Evolutionary conservation across 2,113 vertebrate genomes (phyloP).

Genomic region (Ursus arctos): DNA sequence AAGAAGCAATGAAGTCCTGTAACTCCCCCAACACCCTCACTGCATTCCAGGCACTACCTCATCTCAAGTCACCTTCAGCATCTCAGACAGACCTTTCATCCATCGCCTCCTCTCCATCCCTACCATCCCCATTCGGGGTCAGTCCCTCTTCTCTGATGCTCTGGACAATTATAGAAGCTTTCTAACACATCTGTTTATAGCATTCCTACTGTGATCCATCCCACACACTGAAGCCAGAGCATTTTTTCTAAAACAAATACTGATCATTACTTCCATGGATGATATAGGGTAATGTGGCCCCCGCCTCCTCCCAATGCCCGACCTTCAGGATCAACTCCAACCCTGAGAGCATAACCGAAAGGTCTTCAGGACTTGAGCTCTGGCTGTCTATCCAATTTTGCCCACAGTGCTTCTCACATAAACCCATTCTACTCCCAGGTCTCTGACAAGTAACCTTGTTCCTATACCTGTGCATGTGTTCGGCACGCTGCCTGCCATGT

Average conservation of each 20-base stretch:
- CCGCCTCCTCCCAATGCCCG: neutral
- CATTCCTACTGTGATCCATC: neutral
- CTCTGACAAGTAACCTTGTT: neutral
- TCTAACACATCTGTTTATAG: neutral
- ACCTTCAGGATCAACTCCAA: neutral
- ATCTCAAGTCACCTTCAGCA: neutral
- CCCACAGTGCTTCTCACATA: neutral
- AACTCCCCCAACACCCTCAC: neutral
- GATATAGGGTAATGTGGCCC: accelerated
- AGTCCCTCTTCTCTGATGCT: neutral
- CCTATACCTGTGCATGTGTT: neutral
- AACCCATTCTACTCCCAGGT: neutral
- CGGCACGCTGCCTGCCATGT: neutral
- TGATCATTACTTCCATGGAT: neutral
- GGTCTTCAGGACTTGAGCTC: neutral
- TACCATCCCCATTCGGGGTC: neutral
- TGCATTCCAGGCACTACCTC: neutral
- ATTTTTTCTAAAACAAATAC: neutral
- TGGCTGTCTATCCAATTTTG: neutral
- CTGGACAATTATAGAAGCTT: neutral
- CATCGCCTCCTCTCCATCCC: neutral
- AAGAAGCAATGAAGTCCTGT: neutral
- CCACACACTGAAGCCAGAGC: neutral
- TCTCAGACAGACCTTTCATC: neutral
- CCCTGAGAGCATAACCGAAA: neutral